These are phyloP conservation scores for Pavo muticus DNA, from an alignment of 2,113 vertebrate species.

Conservation along the genomic window DNA sequence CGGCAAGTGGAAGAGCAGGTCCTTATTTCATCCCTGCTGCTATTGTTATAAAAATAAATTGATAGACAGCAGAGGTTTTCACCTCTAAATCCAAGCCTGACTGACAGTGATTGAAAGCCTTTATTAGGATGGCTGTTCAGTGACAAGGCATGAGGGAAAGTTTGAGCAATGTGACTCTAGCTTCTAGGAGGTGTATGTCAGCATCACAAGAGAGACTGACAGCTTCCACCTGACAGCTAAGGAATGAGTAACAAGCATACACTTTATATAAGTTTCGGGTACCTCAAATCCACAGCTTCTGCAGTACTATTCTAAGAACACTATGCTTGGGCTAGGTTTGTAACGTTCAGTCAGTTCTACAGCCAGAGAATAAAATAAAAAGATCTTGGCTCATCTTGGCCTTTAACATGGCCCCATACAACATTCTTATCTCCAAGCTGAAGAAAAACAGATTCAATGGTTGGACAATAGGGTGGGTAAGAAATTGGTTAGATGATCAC, in stretches of 20 bases:
- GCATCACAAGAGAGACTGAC: background rate
- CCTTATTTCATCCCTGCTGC: background rate
- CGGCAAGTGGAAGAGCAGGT: background rate
- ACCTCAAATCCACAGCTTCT: background rate
- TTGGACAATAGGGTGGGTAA: background rate
- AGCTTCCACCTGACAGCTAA: background rate
- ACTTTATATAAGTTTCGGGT: background rate
- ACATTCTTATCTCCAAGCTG: background rate
- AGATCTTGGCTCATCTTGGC: background rate
- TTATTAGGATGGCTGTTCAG: background rate
- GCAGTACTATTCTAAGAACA: background rate
- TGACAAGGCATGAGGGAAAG: background rate
- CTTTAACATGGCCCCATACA: background rate
- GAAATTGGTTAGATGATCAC: background rate
- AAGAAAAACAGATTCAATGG: background rate
- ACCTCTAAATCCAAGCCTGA: background rate
- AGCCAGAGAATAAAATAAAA: background rate
- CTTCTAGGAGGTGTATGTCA: background rate
- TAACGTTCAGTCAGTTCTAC: background rate
- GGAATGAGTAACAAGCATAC: fast-evolving
- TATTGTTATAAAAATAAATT: background rate
- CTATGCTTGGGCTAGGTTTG: fast-evolving
- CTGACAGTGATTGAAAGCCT: background rate
- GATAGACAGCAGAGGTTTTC: background rate
- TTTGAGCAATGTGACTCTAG: background rate